phyloP scores from a whole-genome alignment of 30 jellyfish, hydroid and myxozoan species.

The Aurelia aurita region DNA sequence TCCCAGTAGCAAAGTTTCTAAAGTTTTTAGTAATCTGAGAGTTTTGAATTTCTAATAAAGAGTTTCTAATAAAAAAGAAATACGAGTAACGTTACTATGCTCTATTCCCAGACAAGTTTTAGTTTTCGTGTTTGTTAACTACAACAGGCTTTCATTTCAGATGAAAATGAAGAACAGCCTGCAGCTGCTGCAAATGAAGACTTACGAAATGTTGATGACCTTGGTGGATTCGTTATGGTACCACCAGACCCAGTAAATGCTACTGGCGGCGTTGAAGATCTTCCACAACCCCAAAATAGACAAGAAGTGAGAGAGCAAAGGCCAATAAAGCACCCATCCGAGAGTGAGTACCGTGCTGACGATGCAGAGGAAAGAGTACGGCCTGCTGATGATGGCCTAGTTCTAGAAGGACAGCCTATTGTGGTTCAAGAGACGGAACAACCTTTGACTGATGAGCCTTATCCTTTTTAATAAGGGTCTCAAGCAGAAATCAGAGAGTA shows the following conservation, averaged over 20 bases:
- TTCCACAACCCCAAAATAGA: neutral
- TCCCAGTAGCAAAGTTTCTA: no score
- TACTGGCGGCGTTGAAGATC: neutral
- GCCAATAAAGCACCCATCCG: neutral
- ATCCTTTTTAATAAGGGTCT: no score
- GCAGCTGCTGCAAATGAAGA: neutral
- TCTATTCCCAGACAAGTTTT: no score
- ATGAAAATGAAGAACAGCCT: neutral
- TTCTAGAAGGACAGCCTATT: neutral
- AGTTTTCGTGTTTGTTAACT: neutral
- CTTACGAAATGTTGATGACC: neutral
- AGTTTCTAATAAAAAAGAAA: no score
- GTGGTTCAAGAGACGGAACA: constrained; percentile 2
- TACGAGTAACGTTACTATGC: no score
- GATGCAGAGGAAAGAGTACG: neutral
- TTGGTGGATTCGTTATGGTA: neutral
- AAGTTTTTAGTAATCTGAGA: no score
- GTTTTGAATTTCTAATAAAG: no score
- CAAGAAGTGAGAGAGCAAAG: neutral
- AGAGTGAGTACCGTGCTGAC: neutral
- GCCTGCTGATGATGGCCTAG: neutral
- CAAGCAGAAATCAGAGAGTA: no score
- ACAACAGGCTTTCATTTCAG: neutral
- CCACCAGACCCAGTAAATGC: neutral
- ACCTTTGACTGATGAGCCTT: neutral